Percentiles rank a stretch among this genome's conserved stretches.
phyloP scores from a whole-genome alignment of 2,797 vertebrate species.

The Scolopax bukidnonensis region DNA sequence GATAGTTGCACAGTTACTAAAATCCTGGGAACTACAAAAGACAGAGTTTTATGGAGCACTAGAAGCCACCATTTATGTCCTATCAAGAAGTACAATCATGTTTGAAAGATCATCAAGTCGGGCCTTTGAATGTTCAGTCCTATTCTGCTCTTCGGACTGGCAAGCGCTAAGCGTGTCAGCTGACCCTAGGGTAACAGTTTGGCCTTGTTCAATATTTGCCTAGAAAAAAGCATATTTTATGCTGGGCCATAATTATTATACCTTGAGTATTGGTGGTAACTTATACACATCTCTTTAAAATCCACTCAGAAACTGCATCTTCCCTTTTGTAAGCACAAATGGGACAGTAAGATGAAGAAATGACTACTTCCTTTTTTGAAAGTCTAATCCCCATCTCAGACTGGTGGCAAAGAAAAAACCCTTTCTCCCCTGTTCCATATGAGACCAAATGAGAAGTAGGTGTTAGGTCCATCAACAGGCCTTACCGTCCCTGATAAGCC shows the following conservation, averaged over 20 bases:
- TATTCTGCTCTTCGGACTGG: background rate
- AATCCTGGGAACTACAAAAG: background rate
- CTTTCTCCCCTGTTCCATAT: background rate
- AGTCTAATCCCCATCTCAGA: background rate
- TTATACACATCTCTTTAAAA: background rate
- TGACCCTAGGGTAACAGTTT: no score
- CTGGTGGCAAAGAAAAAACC: rapidly evolving
- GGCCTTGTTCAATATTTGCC: background rate
- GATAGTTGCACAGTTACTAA: background rate
- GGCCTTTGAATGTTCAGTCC: background rate
- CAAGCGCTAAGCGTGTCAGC: background rate
- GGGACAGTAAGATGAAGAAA: background rate
- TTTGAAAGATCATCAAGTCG: rapidly evolving
- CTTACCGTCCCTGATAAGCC: background rate
- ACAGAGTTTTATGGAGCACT: background rate
- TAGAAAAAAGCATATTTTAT: background rate
- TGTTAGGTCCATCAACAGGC: background rate
- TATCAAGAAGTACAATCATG: background rate
- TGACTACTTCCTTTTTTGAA: background rate
- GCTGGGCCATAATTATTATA: background rate
- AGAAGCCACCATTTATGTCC: background rate
- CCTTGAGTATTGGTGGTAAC: background rate
- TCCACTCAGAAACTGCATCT: background rate
- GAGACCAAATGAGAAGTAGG: background rate
- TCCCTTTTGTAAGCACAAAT: background rate